These are phyloP conservation scores for Melangyna quadrimaculata DNA, from an alignment of 2,888 invertebrate genomes.

Conservation along the genomic window DNA sequence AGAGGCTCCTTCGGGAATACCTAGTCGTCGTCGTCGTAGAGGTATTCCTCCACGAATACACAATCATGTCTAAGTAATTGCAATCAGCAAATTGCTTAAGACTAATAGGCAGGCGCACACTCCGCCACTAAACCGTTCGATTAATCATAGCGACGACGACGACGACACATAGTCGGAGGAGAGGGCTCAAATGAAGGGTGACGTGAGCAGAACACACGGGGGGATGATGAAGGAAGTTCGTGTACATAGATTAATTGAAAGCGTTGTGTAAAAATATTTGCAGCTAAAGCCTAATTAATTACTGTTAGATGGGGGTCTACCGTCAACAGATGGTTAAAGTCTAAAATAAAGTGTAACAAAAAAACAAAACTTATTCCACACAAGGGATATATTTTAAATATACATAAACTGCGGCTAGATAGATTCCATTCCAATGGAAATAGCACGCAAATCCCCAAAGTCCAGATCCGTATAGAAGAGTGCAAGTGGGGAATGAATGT, in stretches of 20 bases:
- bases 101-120: slow-evolving; percentile 65
- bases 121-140: slow-evolving; percentile 48
- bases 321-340: slow-evolving; percentile 37
- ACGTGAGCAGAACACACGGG: neutral
- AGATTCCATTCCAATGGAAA: slow-evolving; percentile 33
- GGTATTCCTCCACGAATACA: neutral
- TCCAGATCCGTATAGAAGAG: neutral
- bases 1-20: slow-evolving; percentile 52
- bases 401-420: slow-evolving; percentile 36
- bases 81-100: slow-evolving; percentile 65
- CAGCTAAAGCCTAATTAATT: slow-evolving; percentile 48
- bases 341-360: slow-evolving; percentile 8
- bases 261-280: slow-evolving; percentile 54
- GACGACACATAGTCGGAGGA: neutral
- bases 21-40: neutral
- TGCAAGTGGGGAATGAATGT: slow-evolving; percentile 18
- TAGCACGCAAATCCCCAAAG: slow-evolving; percentile 44
- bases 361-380: neutral
- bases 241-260: slow-evolving; percentile 59
- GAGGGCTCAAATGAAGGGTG: neutral
- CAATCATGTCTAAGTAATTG: slow-evolving; percentile 51
- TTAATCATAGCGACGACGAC: slow-evolving; percentile 44
- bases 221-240: neutral
- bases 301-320: slow-evolving; percentile 37
- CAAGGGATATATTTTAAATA: slow-evolving; percentile 38